These are phyloP conservation scores for Cyclophora albipunctata DNA, from an alignment of 2,888 invertebrate species.

Conservation along the genomic window DNA sequence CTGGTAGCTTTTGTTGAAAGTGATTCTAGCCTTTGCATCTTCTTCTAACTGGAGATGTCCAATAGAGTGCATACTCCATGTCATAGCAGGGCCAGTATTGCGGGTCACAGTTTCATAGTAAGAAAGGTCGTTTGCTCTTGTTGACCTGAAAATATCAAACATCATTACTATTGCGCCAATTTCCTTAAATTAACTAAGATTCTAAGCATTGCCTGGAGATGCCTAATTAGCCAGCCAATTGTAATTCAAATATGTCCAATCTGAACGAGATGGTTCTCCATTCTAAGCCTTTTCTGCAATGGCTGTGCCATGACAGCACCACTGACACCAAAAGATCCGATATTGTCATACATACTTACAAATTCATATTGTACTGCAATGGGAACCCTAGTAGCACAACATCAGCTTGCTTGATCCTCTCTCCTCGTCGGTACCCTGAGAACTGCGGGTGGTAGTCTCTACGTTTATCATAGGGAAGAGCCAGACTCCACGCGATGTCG, in stretches of 20 bases:
- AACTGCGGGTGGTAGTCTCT: conserved; percentile 77
- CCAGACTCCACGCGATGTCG: conserved; percentile 68
- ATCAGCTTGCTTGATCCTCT: conserved; percentile 76
- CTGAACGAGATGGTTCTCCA: too few relatives aligned
- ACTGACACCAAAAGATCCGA: too few relatives aligned
- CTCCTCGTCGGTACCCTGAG: conserved; percentile 59
- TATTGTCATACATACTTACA: conserved; percentile 36
- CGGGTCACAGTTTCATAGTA: conserved; percentile 75
- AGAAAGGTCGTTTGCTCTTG: conserved; percentile 66
- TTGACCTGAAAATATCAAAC: conserved; percentile 39
- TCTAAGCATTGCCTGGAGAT: too few relatives aligned
- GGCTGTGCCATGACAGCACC: too few relatives aligned
- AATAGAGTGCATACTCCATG: conserved; percentile 78
- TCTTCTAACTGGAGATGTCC: conserved; percentile 67
- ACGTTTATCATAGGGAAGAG: conserved; percentile 61
- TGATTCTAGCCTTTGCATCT: conserved; percentile 44
- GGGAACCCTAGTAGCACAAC: conserved; percentile 75
- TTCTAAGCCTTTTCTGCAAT: too few relatives aligned
- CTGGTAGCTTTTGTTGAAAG: conserved; percentile 70
- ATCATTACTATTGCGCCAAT: too few relatives aligned
- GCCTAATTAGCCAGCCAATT: too few relatives aligned
- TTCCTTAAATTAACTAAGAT: too few relatives aligned
- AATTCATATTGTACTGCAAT: conserved; percentile 68
- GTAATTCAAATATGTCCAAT: too few relatives aligned
- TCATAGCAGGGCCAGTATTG: conserved; percentile 75